Conservation (phyloP, 2,888 invertebrate species). For the Euplagia quadripunctaria region DNA sequence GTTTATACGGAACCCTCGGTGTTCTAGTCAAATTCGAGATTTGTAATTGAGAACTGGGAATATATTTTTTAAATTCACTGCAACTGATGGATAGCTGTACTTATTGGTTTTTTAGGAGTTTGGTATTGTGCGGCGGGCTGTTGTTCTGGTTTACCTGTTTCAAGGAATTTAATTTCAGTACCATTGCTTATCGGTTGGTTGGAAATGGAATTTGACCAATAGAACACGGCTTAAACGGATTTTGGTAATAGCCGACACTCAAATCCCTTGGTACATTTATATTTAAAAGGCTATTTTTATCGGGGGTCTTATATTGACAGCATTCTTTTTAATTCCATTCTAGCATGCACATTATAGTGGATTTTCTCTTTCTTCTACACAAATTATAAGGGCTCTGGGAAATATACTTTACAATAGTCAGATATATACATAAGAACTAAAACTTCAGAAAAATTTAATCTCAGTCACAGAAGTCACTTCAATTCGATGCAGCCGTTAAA, state of each 20-base stretch:
- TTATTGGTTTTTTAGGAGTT: constrained; percentile 7
- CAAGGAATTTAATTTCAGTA: constrained; percentile 18
- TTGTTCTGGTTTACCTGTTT: constrained; percentile 9
- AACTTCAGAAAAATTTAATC: no score
- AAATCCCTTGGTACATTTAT: not conserved
- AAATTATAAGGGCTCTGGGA: no score
- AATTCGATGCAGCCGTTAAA: no score
- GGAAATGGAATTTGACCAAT: constrained; percentile 8
- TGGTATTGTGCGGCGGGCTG: not conserved
- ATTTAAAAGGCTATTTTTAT: not conserved
- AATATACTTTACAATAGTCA: no score
- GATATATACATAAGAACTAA: no score
- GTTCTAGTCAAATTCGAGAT: no score
- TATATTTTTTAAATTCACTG: not conserved
- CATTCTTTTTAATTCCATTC: no score
- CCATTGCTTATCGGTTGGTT: constrained; percentile 7
- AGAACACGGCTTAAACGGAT: not conserved
- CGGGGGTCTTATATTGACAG: not conserved
- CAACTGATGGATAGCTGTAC: not conserved
- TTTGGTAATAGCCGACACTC: not conserved
- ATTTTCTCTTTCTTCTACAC: no score
- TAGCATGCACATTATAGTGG: no score
- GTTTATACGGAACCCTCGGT: no score
- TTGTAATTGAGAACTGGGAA: not conserved
- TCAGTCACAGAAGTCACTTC: no score